Conservation (phyloP, 2,797 vertebrate species). For the Arnoldichthys spilopterus region DNA sequence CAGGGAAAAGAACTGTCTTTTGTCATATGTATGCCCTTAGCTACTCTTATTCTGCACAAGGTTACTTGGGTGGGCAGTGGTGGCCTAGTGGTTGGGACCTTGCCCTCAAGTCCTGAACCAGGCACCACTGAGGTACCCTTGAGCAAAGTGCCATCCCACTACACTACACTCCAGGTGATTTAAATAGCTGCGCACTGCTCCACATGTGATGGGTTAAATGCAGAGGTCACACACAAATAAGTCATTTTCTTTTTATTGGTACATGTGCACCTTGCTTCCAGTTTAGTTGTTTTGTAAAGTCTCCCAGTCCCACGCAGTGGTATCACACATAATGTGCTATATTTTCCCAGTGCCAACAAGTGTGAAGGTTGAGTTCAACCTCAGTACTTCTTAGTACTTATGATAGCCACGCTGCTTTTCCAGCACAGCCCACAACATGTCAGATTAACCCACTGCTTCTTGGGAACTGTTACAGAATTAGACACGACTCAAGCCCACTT, state of each 20-base stretch:
- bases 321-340: slow-evolving; percentile 20
- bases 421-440: slow-evolving; percentile 15
- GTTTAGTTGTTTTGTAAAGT: slow-evolving; percentile 31
- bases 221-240: too few relatives aligned
- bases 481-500: background rate
- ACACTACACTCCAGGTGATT: too few relatives aligned
- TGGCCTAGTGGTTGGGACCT: too few relatives aligned
- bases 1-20: background rate
- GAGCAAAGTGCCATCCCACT: too few relatives aligned
- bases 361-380: slow-evolving; percentile 23
- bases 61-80: too few relatives aligned
- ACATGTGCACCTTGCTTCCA: slow-evolving; percentile 4
- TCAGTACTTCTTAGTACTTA: background rate
- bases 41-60: background rate
- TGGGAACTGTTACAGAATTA: slow-evolving; percentile 7
- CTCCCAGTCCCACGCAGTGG: slow-evolving; percentile 22
- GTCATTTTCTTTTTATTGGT: background rate
- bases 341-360: slow-evolving; percentile 23
- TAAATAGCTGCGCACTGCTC: too few relatives aligned
- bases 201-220: too few relatives aligned
- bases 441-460: slow-evolving; percentile 4
- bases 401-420: slow-evolving; percentile 2
- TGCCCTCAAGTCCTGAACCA: too few relatives aligned
- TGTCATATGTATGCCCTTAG: background rate
- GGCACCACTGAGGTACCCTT: too few relatives aligned